These are phyloP conservation scores for Rhingia rostrata DNA, from an alignment of 2,888 invertebrate species.

Conservation along the genomic window DNA sequence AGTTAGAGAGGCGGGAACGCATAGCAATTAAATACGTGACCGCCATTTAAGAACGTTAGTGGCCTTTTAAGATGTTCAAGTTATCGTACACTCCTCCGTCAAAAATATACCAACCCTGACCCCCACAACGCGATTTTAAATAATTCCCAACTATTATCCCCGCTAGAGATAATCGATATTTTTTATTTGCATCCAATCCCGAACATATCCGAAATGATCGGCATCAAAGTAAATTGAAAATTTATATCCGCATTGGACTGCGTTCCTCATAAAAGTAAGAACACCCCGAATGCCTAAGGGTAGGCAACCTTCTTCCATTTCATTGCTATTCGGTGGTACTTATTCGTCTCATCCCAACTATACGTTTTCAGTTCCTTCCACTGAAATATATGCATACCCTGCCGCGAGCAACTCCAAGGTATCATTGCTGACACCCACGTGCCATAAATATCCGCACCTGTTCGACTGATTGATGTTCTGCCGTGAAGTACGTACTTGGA, in stretches of 20 bases:
- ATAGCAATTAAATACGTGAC: too few relatives aligned
- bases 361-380: background rate
- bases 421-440: background rate
- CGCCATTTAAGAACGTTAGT: too few relatives aligned
- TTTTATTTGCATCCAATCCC: background rate
- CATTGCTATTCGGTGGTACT: too few relatives aligned
- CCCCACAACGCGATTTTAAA: too few relatives aligned
- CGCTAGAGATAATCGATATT: background rate
- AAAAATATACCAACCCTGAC: too few relatives aligned
- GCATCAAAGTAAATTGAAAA: background rate
- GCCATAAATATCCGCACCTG: slow-evolving; percentile 16
- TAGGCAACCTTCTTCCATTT: background rate
- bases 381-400: background rate
- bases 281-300: background rate
- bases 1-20: too few relatives aligned
- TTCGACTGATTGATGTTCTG: slow-evolving; percentile 39
- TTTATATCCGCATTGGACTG: background rate
- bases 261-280: background rate
- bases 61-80: too few relatives aligned
- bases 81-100: too few relatives aligned
- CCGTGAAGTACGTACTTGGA: background rate
- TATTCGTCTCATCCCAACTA: too few relatives aligned
- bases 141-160: too few relatives aligned
- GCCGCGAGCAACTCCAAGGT: slow-evolving; percentile 1
- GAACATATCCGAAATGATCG: background rate